Evolutionary conservation across 2,797 vertebrate species (phyloP).

Genomic region (Serranus cabrilla): DNA sequence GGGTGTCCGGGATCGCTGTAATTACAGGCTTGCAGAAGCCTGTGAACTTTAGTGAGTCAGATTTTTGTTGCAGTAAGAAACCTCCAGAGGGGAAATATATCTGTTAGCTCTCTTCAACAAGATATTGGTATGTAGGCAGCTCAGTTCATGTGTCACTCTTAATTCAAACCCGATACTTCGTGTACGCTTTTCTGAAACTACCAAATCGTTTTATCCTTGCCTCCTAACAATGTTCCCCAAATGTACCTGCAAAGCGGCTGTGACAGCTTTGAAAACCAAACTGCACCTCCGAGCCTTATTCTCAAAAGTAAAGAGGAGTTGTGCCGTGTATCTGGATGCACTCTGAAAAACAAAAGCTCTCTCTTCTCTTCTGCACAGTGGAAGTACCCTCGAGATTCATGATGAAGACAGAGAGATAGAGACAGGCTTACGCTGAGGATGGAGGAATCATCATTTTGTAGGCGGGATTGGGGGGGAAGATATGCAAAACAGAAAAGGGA

Average conservation of each 20-base stretch:
- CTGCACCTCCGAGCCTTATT: constrained; percentile 17
- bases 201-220: constrained; percentile 5
- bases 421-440: constrained; percentile 34
- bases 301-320: constrained; percentile 24
- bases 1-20: neutral
- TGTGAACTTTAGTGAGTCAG: constrained; percentile 1
- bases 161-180: neutral
- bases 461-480: constrained; percentile 19
- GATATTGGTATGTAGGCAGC: constrained; percentile 9
- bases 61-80: constrained; percentile 11
- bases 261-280: constrained; percentile 46
- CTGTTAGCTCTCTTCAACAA: constrained; percentile 5
- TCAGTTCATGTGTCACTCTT: neutral
- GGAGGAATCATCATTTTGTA: constrained; percentile 49
- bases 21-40: neutral
- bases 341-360: constrained; percentile 50
- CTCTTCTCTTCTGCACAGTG: constrained; percentile 35
- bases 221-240: constrained; percentile 30
- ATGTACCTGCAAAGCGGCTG: constrained; percentile 26
- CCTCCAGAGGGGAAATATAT: neutral
- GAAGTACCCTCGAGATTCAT: constrained; percentile 55
- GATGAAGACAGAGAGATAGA: constrained; percentile 27
- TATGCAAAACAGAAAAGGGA: constrained; percentile 42
- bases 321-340: constrained; percentile 30
- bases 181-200: constrained; percentile 14